Evolutionary conservation across 2,888 invertebrate genomes (phyloP), one percentile per base, ranked within the genome.

Genomic region (Hydrotaea diabolus): DNA sequence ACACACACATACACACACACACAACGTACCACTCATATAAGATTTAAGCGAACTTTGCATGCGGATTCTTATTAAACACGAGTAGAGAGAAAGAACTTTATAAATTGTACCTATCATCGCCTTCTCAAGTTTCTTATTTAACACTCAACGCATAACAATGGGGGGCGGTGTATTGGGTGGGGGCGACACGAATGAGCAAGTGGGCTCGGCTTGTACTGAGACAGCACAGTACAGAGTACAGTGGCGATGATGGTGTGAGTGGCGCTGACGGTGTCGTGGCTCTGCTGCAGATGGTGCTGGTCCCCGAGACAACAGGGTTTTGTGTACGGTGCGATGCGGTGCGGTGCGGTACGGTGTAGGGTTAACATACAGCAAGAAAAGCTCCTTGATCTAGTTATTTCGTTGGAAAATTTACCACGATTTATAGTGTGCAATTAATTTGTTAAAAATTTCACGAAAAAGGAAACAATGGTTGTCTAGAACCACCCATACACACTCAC

Each of bases 341-440:
- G 55, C 39, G n/a, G 39, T 57, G 23, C 21, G 31, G 19, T 53
- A 36, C 21, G n/a, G 23, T 4, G 31, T 19, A 46, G 62, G 62
- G 31, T 49, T 69, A 31, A 23, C 31, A 17, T 39, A 39, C 39
- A 39, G 19, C 23, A 57, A 7, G 66, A 19, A 55, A 77, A 80
- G 79, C 82, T 85, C 85, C 85, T 85, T 85, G 85, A 85, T 85
- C 85, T 82, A 85, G 82, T 85, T 85, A 85, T 85, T 85, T 82
- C 23, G 82, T 73, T 82, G 71, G 82, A 77, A 83, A 85, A 80
- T 82, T 85, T 85, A 77, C 85, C 89, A 87, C 87, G 89, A 90
- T 90, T 90, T 90, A 90, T 90, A 89, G 91, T 89, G 89, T 89
- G 90, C 91, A 90, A 90, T 90, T 90, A 90, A 90, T 90, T 90